These are phyloP conservation scores for Chrysopilus asiliformis DNA, from an alignment of 2,888 invertebrate species.

Conservation along the genomic window DNA sequence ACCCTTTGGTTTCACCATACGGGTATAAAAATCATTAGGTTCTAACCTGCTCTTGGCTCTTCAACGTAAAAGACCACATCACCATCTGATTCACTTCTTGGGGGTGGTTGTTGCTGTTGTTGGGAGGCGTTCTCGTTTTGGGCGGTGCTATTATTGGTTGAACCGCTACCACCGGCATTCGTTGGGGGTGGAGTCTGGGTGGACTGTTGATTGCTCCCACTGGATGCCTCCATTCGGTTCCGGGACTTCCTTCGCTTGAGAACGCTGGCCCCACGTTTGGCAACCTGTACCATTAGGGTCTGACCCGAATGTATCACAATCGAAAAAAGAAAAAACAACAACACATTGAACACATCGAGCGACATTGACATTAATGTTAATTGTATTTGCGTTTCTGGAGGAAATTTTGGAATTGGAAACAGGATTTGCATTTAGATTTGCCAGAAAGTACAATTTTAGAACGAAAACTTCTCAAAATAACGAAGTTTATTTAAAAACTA, in stretches of 20 bases:
- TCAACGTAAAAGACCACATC: slow-evolving; percentile 53
- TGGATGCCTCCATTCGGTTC: slow-evolving; percentile 46
- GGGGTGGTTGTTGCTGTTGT: slow-evolving; percentile 9
- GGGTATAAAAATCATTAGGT: too few species aligned
- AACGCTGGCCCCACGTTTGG: slow-evolving; percentile 60
- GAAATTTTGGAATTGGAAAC: background rate
- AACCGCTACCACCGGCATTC: slow-evolving; percentile 18
- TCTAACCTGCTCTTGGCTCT: slow-evolving; percentile 45
- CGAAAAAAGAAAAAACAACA: slow-evolving; percentile 18
- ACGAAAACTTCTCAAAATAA: too few species aligned
- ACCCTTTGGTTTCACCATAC: too few species aligned
- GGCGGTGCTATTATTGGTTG: slow-evolving; percentile 4
- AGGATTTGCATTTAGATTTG: background rate
- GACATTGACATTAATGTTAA: slow-evolving; percentile 13
- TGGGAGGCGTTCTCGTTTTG: slow-evolving; percentile 12
- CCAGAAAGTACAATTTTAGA: too few species aligned
- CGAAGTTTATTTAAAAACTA: too few species aligned
- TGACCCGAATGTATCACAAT: slow-evolving; percentile 28
- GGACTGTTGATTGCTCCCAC: slow-evolving; percentile 20
- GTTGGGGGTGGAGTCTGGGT: slow-evolving; percentile 21
- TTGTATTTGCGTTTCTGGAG: too few species aligned
- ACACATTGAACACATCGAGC: slow-evolving; percentile 25
- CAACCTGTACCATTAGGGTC: slow-evolving; percentile 59
- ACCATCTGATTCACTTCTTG: slow-evolving; percentile 40
- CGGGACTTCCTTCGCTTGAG: slow-evolving; percentile 55